Conservation (phyloP, 2,888 invertebrate genomes). For the Cecidostiba fungosa region DNA sequence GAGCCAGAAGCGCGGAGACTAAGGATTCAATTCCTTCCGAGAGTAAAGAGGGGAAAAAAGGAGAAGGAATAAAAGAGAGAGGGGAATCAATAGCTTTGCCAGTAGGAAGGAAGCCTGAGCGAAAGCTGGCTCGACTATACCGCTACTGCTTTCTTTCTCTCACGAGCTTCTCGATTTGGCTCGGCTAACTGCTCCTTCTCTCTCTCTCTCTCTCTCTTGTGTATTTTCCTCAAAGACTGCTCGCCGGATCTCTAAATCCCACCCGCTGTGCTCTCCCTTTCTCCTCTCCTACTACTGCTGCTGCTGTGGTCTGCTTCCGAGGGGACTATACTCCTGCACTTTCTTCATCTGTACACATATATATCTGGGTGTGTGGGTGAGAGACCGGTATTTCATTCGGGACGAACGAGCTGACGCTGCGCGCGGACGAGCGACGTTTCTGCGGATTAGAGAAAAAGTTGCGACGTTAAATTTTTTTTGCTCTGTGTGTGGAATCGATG, state of each 20-base stretch:
- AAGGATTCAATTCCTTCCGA: conserved; percentile 77
- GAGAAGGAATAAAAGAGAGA: conserved; percentile 42
- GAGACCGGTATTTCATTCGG: conserved; percentile 38
- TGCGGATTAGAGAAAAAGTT: conserved; percentile 50
- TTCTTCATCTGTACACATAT: background rate
- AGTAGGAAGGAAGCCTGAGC: conserved; percentile 1
- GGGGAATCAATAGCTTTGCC: conserved; percentile 73
- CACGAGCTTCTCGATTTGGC: conserved; percentile 62
- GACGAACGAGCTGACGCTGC: conserved; percentile 57
- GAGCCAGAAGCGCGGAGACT: conserved; percentile 68
- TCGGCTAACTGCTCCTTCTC: conserved; percentile 65
- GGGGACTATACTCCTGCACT: background rate
- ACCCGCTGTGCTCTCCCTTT: conserved; percentile 59
- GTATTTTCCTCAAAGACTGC: conserved; percentile 75
- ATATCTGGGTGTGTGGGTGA: background rate
- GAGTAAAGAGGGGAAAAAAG: conserved; percentile 67
- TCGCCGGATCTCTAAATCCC: conserved; percentile 74
- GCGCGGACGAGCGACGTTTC: background rate
- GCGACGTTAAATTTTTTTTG: conserved; percentile 33
- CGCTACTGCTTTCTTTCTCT: conserved; percentile 42
- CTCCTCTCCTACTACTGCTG: conserved; percentile 43
- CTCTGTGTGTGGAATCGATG: background rate
- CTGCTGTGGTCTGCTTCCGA: background rate
- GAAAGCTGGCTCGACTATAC: conserved; percentile 34
- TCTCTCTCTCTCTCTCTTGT: conserved; percentile 46